Evolutionary conservation across 2,888 invertebrate genomes (phyloP), one percentile per base, ranked within the genome.

Genomic region (Eristalis arbustorum): DNA sequence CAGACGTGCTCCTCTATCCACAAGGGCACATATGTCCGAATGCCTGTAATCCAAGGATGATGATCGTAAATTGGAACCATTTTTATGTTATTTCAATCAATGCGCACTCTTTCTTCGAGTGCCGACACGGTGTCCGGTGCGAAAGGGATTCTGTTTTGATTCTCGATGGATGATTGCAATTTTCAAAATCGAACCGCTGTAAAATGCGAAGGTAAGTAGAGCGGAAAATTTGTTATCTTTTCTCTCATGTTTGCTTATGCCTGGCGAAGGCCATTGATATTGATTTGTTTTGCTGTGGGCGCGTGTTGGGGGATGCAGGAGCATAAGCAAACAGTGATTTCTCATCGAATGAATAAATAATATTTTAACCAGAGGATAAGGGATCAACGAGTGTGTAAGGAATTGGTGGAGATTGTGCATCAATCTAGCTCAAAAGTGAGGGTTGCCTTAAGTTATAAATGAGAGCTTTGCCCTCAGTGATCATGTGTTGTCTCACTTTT

Each of bases 51-150:
- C 79, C 79, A 22, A n/a, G 67, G 73, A 67, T 57, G 73, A 80
- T 80, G 79, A 80, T 74, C 73, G 56, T 74, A 67, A 73, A 80
- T 74, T 73, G 67, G 79, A 80, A 62, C 63, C 67, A 74, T 80
- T 68, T 79, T 73, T 80, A 67, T 80, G 66, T 80, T 49, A 67
- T 80, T 80, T 68, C 73, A 73, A 73, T 80, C 79, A 67, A 57
- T 67, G 25, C 28, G 56, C 28, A 49, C 11, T 62, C 14, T 49
- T 42, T 22, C 42, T 14, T 14, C 42, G 42, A 42, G 49, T 49
- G 6, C 42, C 42, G 42, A 14, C 4, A 42, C 42, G 34, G 22
- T 22, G 25, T 42, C 23, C 22, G 49, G 14, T n/a, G n/a, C 28
- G 49, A 61, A 57, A 31, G 62, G 66, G 73, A 62, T 68, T 67